Conservation (phyloP, 2,888 invertebrate genomes). For the Teleiodes luculella region DNA sequence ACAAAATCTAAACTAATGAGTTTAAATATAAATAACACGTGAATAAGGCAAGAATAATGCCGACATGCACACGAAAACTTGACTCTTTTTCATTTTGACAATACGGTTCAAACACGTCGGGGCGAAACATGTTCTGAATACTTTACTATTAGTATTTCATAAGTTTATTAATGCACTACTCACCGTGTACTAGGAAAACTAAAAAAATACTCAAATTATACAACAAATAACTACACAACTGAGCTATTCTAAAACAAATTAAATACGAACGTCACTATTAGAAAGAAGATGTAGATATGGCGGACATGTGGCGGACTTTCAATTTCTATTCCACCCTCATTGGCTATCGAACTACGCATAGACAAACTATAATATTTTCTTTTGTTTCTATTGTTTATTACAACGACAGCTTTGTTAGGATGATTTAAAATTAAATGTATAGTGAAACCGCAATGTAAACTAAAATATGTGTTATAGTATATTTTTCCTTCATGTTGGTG, state of each 20-base stretch:
- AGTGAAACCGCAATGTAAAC: conserved; percentile 7
- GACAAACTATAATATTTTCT: conserved; percentile 17
- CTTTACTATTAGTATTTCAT: conserved; percentile 43
- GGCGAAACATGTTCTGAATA: conserved; percentile 55
- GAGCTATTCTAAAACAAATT: conserved; percentile 66
- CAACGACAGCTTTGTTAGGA: not conserved
- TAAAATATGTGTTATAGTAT: not conserved
- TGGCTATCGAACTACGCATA: conserved; percentile 36
- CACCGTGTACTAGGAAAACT: conserved; percentile 61
- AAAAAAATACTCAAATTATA: conserved; percentile 70
- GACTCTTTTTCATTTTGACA: conserved; percentile 67
- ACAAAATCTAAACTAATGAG: conserved; percentile 26
- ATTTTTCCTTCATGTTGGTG: not conserved
- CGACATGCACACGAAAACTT: conserved; percentile 42
- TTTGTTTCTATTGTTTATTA: conserved; percentile 7
- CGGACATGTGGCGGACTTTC: conserved; percentile 72
- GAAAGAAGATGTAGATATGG: conserved; percentile 72
- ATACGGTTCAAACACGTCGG: conserved; percentile 62
- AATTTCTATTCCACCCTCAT: conserved; percentile 49
- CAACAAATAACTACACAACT: conserved; percentile 65
- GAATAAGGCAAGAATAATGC: conserved; percentile 38
- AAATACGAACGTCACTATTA: conserved; percentile 69
- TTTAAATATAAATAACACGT: conserved; percentile 38
- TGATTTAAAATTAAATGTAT: not conserved
- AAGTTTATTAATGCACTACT: conserved; percentile 44